Percentiles rank a stretch among this genome's conserved stretches.
These are phyloP conservation scores for Macrotis lagotis DNA, from an alignment of 2,113 vertebrate species.

Conservation along the genomic window DNA sequence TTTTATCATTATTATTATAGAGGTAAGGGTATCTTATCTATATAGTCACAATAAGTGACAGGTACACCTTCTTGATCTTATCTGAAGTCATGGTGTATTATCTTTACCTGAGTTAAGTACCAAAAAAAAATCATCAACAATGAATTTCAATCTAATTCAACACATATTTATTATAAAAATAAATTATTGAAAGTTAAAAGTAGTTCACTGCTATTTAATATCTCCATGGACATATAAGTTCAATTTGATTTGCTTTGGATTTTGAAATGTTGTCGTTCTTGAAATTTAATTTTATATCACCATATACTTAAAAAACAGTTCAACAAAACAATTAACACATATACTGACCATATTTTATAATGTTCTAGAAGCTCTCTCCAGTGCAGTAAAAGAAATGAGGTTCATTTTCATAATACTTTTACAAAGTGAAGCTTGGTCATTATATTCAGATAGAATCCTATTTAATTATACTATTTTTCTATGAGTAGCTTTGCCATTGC, in stretches of 20 bases:
- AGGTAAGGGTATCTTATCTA: constrained; percentile 74
- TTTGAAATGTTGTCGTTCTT: not conserved
- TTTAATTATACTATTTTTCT: not conserved
- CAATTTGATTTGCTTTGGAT: not conserved
- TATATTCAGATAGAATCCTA: not conserved
- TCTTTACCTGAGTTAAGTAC: constrained; percentile 67
- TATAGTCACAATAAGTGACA: constrained; percentile 66
- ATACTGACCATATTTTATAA: not conserved
- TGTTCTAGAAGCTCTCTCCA: not conserved
- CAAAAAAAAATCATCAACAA: too few relatives aligned
- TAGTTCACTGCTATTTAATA: not conserved
- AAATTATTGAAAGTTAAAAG: not conserved
- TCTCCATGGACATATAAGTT: not conserved
- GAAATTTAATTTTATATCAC: not conserved
- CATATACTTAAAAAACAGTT: too few relatives aligned
- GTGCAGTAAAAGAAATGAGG: not conserved
- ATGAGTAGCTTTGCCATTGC: not conserved
- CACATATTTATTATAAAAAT: not conserved
- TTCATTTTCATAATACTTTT: not conserved
- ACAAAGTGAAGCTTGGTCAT: not conserved
- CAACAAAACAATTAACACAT: not conserved
- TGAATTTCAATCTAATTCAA: not conserved
- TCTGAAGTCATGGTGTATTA: constrained; percentile 64
- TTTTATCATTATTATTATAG: not conserved
- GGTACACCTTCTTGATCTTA: constrained; percentile 66